Base-by-base conservation (phyloP, 2,113 vertebrate genomes). In the Microcebus lehilahytsara region DNA sequence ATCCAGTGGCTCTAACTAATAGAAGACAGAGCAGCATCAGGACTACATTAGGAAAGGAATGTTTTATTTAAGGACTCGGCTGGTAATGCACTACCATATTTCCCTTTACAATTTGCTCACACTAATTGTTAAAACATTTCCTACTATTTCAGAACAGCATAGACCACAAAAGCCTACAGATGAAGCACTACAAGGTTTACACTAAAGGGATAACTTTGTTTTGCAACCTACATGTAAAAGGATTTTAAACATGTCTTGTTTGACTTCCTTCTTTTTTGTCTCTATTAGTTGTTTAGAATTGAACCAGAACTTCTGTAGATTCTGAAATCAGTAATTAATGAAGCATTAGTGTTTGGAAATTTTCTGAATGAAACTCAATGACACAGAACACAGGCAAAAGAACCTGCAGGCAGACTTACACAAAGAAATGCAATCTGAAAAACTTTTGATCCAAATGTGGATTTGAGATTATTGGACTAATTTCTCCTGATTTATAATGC, bases 91-190 rank as follows among this genome's bases (percentile, higher is more conserved):
- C 85, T 97, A 96, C 94, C 92, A 7, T 97, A 97, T 97, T 98
- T 98, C 96, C 97, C 96, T 97, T 98, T 98, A 96, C 96, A 98
- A 98, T 98, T 98, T 98, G 81, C 93, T 98, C 96, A 97, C 53
- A 66, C 40, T 98, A 98, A 98, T 97, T 98, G 96, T 97, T 97
- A 97, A 98, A 98, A 98, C 75, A 97, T 97, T 98, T 98, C 91
- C 88, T 98, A 96, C 87, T 97, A 78, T 98, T 98, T 87, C 89
- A 96, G 94, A 98, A 96, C 27, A 92, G 30, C 60, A 88, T 69
- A 92, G 98, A 58, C 95, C 90, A 85, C n/a, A 97, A 96, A 97
- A 92, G 23, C 16, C 37, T 96, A 42, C 51, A 96, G 90, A 96
- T 87, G 93, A 97, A 40, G 67, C 23, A 86, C 78, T 93, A 81